phyloP scores from a whole-genome alignment of 2,113 vertebrate genomes.

The Myrmecobius fasciatus region DNA sequence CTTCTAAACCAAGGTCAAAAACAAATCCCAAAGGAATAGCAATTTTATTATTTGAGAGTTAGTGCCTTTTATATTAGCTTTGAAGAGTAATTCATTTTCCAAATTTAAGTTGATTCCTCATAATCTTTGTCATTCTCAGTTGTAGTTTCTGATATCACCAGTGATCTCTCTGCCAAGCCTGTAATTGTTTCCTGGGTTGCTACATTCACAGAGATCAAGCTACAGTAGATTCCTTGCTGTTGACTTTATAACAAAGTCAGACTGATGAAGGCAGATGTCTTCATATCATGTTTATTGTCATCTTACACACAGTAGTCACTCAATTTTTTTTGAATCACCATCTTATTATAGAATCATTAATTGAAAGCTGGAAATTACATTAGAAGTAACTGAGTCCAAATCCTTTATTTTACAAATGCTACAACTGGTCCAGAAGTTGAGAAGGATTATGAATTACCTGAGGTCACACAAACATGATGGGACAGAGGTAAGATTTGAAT shows the following conservation, averaged over 20 bases:
- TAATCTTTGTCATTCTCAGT: fast-evolving
- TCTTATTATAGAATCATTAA: not conserved
- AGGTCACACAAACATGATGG: not conserved
- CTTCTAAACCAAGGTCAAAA: not conserved
- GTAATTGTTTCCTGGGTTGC: not conserved
- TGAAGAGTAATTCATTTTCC: fast-evolving
- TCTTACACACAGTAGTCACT: not conserved
- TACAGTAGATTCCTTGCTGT: fast-evolving
- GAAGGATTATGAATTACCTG: not conserved
- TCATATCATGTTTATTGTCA: not conserved
- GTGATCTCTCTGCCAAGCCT: not conserved
- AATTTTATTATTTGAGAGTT: not conserved
- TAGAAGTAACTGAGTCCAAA: not conserved
- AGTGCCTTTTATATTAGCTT: not conserved
- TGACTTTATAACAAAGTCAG: not conserved
- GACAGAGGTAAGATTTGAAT: not conserved
- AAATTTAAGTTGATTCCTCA: not conserved
- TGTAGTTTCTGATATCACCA: fast-evolving
- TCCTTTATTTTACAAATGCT: not conserved
- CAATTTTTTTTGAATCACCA: not conserved
- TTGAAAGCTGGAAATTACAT: not conserved
- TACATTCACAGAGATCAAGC: fast-evolving
- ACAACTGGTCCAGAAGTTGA: not conserved
- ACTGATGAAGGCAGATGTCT: not conserved
- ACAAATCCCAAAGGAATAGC: not conserved